Evolutionary conservation across 2,113 vertebrate species (phyloP).

Genomic region (Megaptera novaeangliae): DNA sequence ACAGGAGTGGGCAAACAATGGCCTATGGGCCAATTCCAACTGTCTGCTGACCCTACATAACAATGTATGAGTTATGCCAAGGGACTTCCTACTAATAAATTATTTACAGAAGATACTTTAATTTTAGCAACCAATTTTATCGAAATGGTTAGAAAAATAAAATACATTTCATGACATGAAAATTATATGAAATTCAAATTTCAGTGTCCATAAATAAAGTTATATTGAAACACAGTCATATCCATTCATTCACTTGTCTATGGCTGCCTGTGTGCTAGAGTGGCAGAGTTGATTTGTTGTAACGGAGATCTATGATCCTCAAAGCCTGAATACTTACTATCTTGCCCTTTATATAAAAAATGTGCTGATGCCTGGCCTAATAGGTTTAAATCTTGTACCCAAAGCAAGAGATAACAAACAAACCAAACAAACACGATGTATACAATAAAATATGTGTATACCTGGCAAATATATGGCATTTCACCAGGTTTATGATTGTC

Average conservation of each 20-base stretch:
- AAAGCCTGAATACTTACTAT: neutral
- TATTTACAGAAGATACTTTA: neutral
- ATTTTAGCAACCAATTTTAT: slow-evolving; percentile 21
- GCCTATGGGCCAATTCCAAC: neutral
- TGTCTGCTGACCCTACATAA: neutral
- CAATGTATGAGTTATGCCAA: neutral
- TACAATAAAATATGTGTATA: slow-evolving; percentile 70
- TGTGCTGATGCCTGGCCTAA: neutral
- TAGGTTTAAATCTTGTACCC: neutral
- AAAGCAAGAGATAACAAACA: neutral
- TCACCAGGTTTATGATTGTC: slow-evolving; percentile 98
- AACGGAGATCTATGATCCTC: neutral
- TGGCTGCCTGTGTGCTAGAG: neutral
- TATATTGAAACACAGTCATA: neutral
- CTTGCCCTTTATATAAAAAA: neutral
- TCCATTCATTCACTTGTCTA: neutral
- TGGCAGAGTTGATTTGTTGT: neutral
- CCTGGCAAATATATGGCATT: slow-evolving; percentile 99
- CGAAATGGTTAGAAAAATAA: slow-evolving; percentile 16
- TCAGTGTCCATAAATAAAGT: neutral
- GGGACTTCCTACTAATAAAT: neutral
- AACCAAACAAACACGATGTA: neutral
- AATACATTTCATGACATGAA: neutral
- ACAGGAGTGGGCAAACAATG: neutral
- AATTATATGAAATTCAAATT: slow-evolving; percentile 41